Evolutionary conservation across 2,888 invertebrate species (phyloP), one percentile per base, ranked within the genome.

Genomic region (Galeruca laticollis): DNA sequence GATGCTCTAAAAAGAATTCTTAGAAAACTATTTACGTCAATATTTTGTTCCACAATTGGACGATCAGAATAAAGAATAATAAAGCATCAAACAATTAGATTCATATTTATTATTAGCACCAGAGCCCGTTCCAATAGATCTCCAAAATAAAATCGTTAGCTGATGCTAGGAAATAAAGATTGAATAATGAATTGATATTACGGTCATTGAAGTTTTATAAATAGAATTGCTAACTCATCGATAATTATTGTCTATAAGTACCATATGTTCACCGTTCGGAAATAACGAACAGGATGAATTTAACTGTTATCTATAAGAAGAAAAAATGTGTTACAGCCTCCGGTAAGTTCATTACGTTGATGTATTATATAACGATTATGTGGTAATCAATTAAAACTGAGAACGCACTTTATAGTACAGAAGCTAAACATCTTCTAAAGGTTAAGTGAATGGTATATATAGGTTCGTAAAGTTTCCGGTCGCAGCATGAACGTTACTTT

Each of bases 281-380:
- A 26, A 31, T 5, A 26, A 54, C 8, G 1, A 56, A 56, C 56
- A n/a, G 20, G 33, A 33, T 15, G 18, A 35, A 35, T 13, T 57
- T 18, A 35, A 57, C 56, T 18, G 56, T 57, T 57, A 57, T 35
- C n/a, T 35, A 33, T n/a, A 15, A 35, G 9, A 57, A 21, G 9
- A 31, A 57, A 57, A 57, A 57, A 56, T 2, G n/a, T 18, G 5
- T 57, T 57, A 11, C 56, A 57, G 33, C 51, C 35, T 61, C 60
- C 18, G 49, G 49, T 33, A n/a, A n/a, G 15, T 49, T 33, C 18
- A 26, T 61, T 47, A 8, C 15, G n/a, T 35, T 57, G 13, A 35
- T 57, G 10, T 57, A 35, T 57, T 57, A 18, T 9, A 21, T 57
- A 57, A 57, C 37, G 8, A 57, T 33, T 57, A 35, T 11, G 35